Evolutionary conservation across 1,140 invertebrate species (phyloP).

Genomic region (Latrodectus geometricus): DNA sequence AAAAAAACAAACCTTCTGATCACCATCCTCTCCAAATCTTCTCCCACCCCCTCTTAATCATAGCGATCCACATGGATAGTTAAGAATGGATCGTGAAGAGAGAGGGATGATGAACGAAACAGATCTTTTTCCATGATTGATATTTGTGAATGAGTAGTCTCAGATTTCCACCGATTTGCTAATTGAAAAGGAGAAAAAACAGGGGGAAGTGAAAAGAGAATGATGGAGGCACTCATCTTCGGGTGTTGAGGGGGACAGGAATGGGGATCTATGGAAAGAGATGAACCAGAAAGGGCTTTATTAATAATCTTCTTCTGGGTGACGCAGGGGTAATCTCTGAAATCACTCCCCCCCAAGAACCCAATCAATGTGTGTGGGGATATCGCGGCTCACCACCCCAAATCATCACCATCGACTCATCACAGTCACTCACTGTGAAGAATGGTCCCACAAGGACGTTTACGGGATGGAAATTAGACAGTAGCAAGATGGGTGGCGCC

Average conservation of each 20-base stretch:
- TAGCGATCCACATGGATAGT: slow-evolving; percentile 11
- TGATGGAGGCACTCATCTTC: neutral
- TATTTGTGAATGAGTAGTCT: slow-evolving; percentile 40
- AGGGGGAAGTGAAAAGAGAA: slow-evolving; percentile 5
- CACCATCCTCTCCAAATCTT: neutral
- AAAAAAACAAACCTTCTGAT: neutral
- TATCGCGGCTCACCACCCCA: slow-evolving; percentile 2
- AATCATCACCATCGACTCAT: slow-evolving; percentile 40
- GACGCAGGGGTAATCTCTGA: slow-evolving; percentile 35
- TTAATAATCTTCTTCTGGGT: slow-evolving; percentile 43
- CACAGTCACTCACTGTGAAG: neutral
- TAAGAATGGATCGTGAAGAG: neutral
- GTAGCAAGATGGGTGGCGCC: slow-evolving; percentile 1
- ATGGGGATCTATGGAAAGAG: slow-evolving; percentile 5
- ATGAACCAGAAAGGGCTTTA: slow-evolving; percentile 9
- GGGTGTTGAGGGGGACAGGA: neutral
- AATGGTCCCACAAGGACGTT: slow-evolving; percentile 14
- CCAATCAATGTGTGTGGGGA: slow-evolving; percentile 1
- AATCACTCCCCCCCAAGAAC: neutral
- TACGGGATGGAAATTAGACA: neutral
- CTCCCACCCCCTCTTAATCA: slow-evolving; percentile 15
- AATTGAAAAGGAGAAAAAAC: slow-evolving; percentile 42
- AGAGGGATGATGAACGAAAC: slow-evolving; percentile 1
- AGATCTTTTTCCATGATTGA: slow-evolving; percentile 28
- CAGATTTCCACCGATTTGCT: slow-evolving; percentile 47